Base-by-base conservation (phyloP, 2,113 vertebrate genomes). In the Microcebus ravelobensis region DNA sequence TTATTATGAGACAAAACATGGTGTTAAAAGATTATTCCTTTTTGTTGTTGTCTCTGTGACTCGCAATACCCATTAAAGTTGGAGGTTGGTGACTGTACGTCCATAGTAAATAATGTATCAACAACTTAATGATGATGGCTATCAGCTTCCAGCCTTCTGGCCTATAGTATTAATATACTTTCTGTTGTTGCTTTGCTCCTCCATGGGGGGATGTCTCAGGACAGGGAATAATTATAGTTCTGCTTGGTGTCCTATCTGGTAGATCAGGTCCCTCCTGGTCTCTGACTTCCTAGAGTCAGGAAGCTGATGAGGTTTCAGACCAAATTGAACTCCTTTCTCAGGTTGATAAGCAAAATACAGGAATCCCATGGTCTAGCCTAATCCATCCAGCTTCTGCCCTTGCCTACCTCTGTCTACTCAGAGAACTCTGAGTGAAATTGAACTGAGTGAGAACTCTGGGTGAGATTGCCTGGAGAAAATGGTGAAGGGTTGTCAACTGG, bases 301-400 rank as follows among this genome's bases (percentile, higher is more conserved):
- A 81, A 88, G 23, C 20, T 57, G 34, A 83, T 67, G 59, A 92
- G 13, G 12, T 81, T 94, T 34, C 79, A 71, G 17, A 59, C 11
- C 92, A 86, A 95, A 81, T 29, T 61, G 52, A 77, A 95, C 45
- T 83, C 74, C 55, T 34, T 93, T 42, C 29, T 77, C 10, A 84
- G 63, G 63, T 90, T 92, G n/a, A 34, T 92, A 70, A 59, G 82
- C 17, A 48, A 42, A 27, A 57, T 45, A 3, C 42, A 80, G 36
- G 57, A 57, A 68, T 93, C 57, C 89, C 29, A 52, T 65, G 14
- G 17, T 87, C 15, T 94, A 57, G 12, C 34, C 27, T 88, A 52
- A 82, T 92, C 57, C 39, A 45, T 55, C 21, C 27, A 77, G 59
- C 61, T 50, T 92, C 59, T 84, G 6, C 18, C 73, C 71, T 76